These are phyloP conservation scores for Drosophila picticornis DNA, from an alignment of 2,888 invertebrate species.

Conservation along the genomic window DNA sequence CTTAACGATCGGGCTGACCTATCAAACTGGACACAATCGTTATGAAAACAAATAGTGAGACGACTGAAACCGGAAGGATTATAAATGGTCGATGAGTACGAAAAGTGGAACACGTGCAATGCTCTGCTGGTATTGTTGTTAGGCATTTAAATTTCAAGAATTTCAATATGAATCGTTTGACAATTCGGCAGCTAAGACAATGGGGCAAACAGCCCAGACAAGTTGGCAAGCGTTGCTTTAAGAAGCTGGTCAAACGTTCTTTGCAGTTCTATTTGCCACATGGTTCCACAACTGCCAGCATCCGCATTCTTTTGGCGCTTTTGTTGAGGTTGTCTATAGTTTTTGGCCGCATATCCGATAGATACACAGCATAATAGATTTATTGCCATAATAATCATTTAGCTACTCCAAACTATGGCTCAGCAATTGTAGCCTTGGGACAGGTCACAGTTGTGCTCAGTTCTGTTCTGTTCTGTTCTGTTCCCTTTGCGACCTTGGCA, in stretches of 20 bases:
- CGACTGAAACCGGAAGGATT: neutral
- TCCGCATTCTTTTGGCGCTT: constrained; percentile 33
- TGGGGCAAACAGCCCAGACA: neutral
- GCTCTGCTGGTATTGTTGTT: neutral
- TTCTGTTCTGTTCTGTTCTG: constrained; percentile 16
- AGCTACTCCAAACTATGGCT: constrained; percentile 25
- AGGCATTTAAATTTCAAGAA: neutral
- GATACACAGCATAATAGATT: constrained; percentile 5
- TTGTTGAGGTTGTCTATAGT: neutral
- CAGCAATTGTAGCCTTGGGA: constrained; percentile 30
- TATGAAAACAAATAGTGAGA: neutral
- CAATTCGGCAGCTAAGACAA: neutral
- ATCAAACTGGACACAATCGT: neutral
- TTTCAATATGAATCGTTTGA: neutral
- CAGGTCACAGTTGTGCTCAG: constrained; percentile 24
- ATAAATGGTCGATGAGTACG: neutral
- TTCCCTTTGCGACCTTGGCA: constrained; percentile 41
- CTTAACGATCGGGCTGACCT: neutral
- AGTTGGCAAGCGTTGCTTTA: neutral
- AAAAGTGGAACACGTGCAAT: neutral
- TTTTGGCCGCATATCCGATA: constrained; percentile 20
- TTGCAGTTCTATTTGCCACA: neutral
- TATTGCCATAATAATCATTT: neutral
- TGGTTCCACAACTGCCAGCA: constrained; percentile 1
- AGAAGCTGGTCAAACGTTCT: neutral